These are phyloP conservation scores for Neuroscelio doddi DNA, from an alignment of 2,888 invertebrate genomes.

Conservation along the genomic window DNA sequence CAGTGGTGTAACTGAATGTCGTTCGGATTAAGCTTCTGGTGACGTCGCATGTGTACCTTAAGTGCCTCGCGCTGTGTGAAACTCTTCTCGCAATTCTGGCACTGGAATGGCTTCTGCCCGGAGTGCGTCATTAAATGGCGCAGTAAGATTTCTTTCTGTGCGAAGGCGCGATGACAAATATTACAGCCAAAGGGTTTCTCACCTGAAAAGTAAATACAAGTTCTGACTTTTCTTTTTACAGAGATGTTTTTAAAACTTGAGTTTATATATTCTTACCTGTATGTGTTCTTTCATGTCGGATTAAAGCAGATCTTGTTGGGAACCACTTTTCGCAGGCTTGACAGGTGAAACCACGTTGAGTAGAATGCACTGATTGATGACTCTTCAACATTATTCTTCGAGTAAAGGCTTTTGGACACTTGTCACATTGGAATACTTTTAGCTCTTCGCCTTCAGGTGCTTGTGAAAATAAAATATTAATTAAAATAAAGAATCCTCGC, in stretches of 20 bases:
- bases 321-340: conserved; percentile 79
- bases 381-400: conserved; percentile 76
- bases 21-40: conserved; percentile 75
- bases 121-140: conserved; percentile 70
- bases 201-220: too few relatives aligned
- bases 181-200: conserved; percentile 71
- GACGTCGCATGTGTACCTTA: conserved; percentile 77
- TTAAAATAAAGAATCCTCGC: too few relatives aligned
- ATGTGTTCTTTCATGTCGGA: conserved; percentile 81
- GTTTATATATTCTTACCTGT: conserved; percentile 77
- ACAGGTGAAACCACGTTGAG: conserved; percentile 76
- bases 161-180: conserved; percentile 78
- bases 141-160: conserved; percentile 81
- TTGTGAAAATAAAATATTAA: too few relatives aligned
- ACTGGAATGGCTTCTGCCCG: conserved; percentile 79
- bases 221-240: too few relatives aligned
- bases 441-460: conserved; percentile 67
- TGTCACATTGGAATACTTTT: conserved; percentile 77
- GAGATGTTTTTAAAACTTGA: too few relatives aligned
- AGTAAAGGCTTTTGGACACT: conserved; percentile 78
- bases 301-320: conserved; percentile 79
- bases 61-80: conserved; percentile 84
- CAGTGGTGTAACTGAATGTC: conserved; percentile 79
- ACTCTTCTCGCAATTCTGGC: conserved; percentile 78
- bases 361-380: conserved; percentile 77